Evolutionary conservation across 53 echinoderm and acorn worm species (phyloP).

Genomic region (Patiria pectinifera): DNA sequence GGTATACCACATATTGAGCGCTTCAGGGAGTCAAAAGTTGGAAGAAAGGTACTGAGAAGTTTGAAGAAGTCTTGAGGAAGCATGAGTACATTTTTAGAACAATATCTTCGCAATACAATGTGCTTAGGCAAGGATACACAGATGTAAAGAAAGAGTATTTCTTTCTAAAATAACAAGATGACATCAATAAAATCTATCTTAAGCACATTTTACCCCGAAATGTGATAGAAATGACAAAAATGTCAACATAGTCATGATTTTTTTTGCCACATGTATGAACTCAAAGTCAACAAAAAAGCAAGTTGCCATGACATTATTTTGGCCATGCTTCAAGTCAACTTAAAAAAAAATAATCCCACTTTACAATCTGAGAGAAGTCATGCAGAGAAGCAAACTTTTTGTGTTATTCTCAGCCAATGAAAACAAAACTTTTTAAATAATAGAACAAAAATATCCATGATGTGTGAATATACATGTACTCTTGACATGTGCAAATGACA

Average conservation of each 20-base stretch:
- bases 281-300: not conserved
- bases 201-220: not conserved
- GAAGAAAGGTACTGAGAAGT: constrained; percentile 10
- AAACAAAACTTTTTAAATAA: not conserved
- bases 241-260: not conserved
- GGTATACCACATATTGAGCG: constrained; percentile 15
- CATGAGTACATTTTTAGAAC: not conserved
- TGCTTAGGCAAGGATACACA: not conserved
- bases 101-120: not conserved
- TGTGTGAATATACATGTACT: not conserved
- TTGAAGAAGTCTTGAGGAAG: not conserved
- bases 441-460: not conserved
- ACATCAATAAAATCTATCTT: not conserved
- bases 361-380: constrained; percentile 6
- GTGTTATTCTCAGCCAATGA: not conserved
- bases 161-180: no score
- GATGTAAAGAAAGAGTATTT: not conserved
- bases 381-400: constrained; percentile 10
- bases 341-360: constrained; percentile 12
- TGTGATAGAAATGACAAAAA: not conserved
- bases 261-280: no score
- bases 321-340: not conserved
- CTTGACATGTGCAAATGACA: not conserved
- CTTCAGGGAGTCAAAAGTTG: constrained; percentile 58
- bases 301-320: not conserved